Percentiles rank a stretch among this genome's conserved stretches.
Evolutionary conservation across 2,888 invertebrate genomes (phyloP).

Genomic region (Hymenopus coronatus): DNA sequence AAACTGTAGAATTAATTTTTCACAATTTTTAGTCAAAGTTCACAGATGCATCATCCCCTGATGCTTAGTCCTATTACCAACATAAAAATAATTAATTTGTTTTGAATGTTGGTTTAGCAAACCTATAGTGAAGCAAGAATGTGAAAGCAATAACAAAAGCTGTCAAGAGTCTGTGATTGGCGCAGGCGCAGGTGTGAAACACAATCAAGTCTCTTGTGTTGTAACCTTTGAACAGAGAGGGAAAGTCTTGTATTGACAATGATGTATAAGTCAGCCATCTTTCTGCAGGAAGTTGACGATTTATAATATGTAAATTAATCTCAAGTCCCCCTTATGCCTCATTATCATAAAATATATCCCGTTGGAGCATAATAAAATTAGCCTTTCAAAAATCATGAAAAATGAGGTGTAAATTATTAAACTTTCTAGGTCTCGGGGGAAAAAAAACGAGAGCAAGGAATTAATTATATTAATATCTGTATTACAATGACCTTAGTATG

Average conservation of each 20-base stretch:
- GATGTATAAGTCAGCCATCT: background rate
- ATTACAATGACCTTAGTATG: background rate
- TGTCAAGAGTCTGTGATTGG: too few species aligned
- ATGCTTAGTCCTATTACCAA: too few species aligned
- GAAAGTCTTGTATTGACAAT: background rate
- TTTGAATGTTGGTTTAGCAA: too few species aligned
- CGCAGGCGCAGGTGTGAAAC: too few species aligned
- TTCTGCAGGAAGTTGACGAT: background rate
- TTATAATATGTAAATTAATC: background rate
- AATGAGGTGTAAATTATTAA: background rate
- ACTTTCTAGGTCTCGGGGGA: background rate
- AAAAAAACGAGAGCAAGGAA: background rate
- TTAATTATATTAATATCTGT: background rate
- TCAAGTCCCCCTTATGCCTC: background rate
- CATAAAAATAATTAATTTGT: too few species aligned
- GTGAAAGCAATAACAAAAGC: too few species aligned
- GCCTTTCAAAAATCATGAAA: background rate
- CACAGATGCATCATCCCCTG: too few species aligned
- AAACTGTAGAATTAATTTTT: too few species aligned
- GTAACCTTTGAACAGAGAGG: background rate
- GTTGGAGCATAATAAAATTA: background rate
- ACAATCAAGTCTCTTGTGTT: background rate
- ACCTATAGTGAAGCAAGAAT: too few species aligned
- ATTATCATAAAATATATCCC: background rate
- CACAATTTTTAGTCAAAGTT: too few species aligned